These are phyloP conservation scores for Papilio elwesi DNA, from an alignment of 2,888 invertebrate species.

Conservation along the genomic window DNA sequence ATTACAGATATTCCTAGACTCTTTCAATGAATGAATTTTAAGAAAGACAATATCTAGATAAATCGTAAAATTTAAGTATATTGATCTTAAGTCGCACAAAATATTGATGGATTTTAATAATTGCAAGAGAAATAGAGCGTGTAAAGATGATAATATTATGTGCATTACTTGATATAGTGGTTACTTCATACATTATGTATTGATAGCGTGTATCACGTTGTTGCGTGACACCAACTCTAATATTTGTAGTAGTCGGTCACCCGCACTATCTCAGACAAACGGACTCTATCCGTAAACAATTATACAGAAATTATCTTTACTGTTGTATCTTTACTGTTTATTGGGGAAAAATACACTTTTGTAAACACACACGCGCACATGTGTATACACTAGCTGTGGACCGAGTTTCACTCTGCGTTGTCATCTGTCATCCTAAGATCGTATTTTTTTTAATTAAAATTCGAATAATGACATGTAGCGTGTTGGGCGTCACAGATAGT, in stretches of 20 bases:
- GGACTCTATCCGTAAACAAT: conserved; percentile 18
- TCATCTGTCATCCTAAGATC: no score
- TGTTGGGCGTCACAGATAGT: no score
- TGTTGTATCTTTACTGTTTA: conserved; percentile 23
- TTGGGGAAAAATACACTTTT: conserved; percentile 13
- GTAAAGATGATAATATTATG: not conserved
- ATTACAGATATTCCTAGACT: no score
- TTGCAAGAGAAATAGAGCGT: conserved; percentile 15
- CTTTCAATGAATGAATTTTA: not conserved
- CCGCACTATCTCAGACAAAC: conserved; percentile 14
- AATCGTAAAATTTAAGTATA: not conserved
- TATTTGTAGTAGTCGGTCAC: conserved; percentile 29
- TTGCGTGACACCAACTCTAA: conserved; percentile 21
- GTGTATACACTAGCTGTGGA: not conserved
- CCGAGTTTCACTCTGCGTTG: no score
- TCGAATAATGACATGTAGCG: no score
- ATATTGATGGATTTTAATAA: conserved; percentile 5
- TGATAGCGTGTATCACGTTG: not conserved
- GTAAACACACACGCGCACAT: not conserved
- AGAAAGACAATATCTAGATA: not conserved
- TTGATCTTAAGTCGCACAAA: not conserved
- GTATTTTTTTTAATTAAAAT: no score
- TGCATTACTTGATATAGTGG: conserved; percentile 2
- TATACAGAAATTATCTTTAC: conserved; percentile 16
- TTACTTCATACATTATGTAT: conserved; percentile 13